Percentiles rank a stretch among this genome's conserved stretches.
Conservation (phyloP, 2,797 vertebrate genomes). For the Clangula hyemalis region DNA sequence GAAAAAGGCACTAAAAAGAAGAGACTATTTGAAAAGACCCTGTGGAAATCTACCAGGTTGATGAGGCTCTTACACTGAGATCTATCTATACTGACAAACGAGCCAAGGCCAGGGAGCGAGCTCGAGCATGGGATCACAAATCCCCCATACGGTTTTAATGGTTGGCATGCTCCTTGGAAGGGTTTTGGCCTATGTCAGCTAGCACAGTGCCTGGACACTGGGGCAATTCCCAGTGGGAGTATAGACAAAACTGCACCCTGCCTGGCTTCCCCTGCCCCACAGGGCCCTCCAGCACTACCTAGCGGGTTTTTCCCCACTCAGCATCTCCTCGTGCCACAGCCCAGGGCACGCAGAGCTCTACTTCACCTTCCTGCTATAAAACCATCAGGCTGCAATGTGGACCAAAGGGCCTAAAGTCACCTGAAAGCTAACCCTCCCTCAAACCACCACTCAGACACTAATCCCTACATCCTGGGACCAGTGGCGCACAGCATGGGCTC, state of each 20-base stretch:
- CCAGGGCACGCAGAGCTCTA: accelerated
- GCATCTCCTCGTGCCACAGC: neutral
- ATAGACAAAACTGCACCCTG: neutral
- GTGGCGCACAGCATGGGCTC: neutral
- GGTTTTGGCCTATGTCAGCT: neutral
- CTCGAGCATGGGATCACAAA: neutral
- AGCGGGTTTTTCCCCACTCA: neutral
- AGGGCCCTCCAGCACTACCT: neutral
- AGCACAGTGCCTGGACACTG: neutral
- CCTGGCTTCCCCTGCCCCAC: neutral
- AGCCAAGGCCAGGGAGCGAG: neutral
- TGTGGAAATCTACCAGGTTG: neutral
- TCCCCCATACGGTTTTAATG: neutral
- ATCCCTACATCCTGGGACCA: neutral
- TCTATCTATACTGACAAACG: neutral
- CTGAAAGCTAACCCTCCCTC: neutral
- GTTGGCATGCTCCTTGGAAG: neutral
- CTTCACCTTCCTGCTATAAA: neutral
- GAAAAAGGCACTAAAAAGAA: neutral
- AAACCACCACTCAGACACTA: neutral
- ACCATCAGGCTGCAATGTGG: neutral
- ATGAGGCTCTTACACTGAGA: no score
- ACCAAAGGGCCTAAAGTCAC: neutral
- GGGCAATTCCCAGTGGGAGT: neutral
- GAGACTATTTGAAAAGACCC: neutral